Evolutionary conservation across 2,888 invertebrate genomes (phyloP), one percentile per base, ranked within the genome.

Genomic region (Trissolcus brochymenae): DNA sequence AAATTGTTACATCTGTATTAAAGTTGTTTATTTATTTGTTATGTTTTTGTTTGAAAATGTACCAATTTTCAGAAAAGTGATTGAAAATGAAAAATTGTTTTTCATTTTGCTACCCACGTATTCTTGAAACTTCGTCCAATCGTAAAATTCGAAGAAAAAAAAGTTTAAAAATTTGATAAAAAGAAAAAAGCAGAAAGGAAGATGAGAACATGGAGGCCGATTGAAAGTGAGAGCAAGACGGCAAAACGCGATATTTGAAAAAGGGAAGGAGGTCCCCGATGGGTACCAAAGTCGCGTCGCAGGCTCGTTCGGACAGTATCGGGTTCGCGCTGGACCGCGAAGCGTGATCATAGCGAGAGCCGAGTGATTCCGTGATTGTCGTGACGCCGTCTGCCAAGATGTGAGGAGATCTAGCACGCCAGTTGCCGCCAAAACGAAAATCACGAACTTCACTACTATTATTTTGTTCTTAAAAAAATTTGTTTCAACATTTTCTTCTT

Each of bases 271-370:
- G 73, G 59, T 35, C 21, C 66, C 57, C 68, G 78, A 74, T 71
- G 67, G 65, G 66, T 29, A 64, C 74, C 79, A 67, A 68, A 78
- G 78, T 77, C 77, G 71, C 49, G 71, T 70, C 78, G 70, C 74
- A 70, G 76, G 75, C 61, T 59, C 49, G 41, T 43, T 55, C 66
- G 81, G 84, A 74, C 86, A 88, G 87, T 88, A 86, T 85, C 85
- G 85, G 84, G 81, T 84, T 84, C 84, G 86, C 87, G 85, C 82
- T 85, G 85, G 83, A 84, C 84, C 86, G 87, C 83, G 85, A 82
- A 83, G 82, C 85, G 84, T 83, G 86, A 80, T 40, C 76, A 79
- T 73, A 71, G 80, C 80, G 78, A 74, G 70, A 78, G 61, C 66
- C 71, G 57, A 67, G 80, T 74, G 73, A 62, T 66, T 75, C 35